Evolutionary conservation across 2,888 invertebrate genomes (phyloP).

Genomic region (Oligia strigilis): DNA sequence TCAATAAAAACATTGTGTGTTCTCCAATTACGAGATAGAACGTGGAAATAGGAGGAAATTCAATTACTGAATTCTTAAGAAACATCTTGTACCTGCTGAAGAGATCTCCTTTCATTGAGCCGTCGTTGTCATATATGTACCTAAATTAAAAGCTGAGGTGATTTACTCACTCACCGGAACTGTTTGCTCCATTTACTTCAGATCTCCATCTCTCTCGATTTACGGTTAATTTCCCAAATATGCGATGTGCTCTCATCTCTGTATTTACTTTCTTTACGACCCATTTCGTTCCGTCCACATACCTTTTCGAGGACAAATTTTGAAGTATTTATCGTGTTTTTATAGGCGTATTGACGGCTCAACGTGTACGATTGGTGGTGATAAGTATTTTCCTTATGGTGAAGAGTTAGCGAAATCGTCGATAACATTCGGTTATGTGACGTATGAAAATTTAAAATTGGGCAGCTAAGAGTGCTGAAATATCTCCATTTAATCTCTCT

Average conservation of each 20-base stretch:
- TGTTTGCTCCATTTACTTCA: constrained; percentile 33
- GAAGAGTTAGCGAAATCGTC: neutral
- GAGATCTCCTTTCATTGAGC: neutral
- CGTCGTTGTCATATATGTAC: neutral
- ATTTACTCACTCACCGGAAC: constrained; percentile 20
- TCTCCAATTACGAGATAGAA: neutral
- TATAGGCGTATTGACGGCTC: neutral
- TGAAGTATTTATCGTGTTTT: constrained; percentile 9
- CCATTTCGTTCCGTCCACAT: constrained; percentile 18
- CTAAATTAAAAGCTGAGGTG: constrained; percentile 22
- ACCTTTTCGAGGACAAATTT: constrained; percentile 10
- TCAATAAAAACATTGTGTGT: neutral
- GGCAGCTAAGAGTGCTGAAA: neutral
- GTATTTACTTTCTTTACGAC: constrained; percentile 28
- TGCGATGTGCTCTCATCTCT: constrained; percentile 38
- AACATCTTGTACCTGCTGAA: neutral
- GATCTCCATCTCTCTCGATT: constrained; percentile 26
- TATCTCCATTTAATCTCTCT: neutral
- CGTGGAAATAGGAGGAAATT: neutral
- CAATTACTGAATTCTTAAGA: neutral
- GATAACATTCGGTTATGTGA: neutral
- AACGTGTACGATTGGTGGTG: constrained; percentile 2
- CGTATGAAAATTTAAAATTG: neutral
- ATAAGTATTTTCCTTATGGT: neutral
- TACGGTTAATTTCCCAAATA: constrained; percentile 31